Percentiles rank a stretch among this genome's conserved stretches.
Conservation (phyloP, 2,113 vertebrate species). For the Gasterosteus aculeatus region DNA sequence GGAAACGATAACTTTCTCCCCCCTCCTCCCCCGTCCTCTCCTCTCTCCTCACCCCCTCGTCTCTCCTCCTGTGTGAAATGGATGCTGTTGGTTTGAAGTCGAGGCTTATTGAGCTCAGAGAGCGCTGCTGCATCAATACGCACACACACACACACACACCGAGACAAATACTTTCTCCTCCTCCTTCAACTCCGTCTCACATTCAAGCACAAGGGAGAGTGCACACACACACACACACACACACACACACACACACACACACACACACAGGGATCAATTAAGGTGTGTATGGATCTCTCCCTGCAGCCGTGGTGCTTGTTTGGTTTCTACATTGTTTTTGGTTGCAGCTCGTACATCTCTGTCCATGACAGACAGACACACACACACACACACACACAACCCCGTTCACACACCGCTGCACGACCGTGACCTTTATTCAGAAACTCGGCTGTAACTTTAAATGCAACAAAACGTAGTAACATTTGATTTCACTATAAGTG, state of each 20-base stretch:
- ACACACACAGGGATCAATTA: slow-evolving; percentile 63
- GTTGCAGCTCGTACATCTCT: slow-evolving; percentile 69
- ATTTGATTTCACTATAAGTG: no score
- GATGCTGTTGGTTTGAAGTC: slow-evolving; percentile 68
- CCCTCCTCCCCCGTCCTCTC: slow-evolving; percentile 1
- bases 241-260: slow-evolving; percentile 51
- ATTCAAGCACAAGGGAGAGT: slow-evolving; percentile 21
- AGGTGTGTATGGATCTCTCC: slow-evolving; percentile 62
- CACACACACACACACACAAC: slow-evolving; percentile 11
- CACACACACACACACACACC: not conserved
- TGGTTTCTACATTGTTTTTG: slow-evolving; percentile 72
- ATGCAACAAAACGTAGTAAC: not conserved
- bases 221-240: slow-evolving; percentile 50
- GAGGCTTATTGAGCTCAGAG: slow-evolving; percentile 68
- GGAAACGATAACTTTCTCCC: not conserved
- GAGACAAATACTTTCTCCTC: slow-evolving; percentile 8
- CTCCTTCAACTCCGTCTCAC: slow-evolving; percentile 18
- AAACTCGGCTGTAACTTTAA: not conserved
- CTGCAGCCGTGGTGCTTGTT: slow-evolving; percentile 65
- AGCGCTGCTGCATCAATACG: slow-evolving; percentile 56
- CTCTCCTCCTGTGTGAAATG: slow-evolving; percentile 48
- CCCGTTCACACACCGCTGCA: not conserved
- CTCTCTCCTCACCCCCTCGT: slow-evolving; percentile 18
- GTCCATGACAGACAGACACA: slow-evolving; percentile 47
- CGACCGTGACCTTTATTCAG: not conserved